These are phyloP conservation scores for Thalpophila matura DNA, from an alignment of 2,888 invertebrate species.

Conservation along the genomic window DNA sequence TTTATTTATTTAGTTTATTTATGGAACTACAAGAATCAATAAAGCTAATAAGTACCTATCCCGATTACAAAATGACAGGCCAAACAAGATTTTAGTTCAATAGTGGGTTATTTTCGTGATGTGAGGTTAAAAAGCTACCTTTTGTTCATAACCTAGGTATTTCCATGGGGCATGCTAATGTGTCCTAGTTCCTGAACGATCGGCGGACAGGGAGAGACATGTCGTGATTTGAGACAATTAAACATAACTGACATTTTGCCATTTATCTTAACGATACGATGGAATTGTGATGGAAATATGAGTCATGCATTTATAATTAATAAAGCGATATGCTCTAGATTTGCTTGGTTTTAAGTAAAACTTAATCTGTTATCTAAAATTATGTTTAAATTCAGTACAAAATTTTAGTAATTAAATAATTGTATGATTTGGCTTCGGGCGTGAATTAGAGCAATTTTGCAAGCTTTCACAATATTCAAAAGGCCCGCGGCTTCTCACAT, in stretches of 20 bases:
- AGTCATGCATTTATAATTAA: slow-evolving; percentile 27
- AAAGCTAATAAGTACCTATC: slow-evolving; percentile 3
- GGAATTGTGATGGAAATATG: slow-evolving; percentile 24
- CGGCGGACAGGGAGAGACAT: slow-evolving; percentile 31
- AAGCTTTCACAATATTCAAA: slow-evolving; percentile 2
- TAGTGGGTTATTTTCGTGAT: slow-evolving; percentile 47
- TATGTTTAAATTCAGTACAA: background rate
- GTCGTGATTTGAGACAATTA: slow-evolving; percentile 64
- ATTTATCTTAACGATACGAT: slow-evolving; percentile 47
- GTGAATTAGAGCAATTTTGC: slow-evolving; percentile 14
- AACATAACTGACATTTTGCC: slow-evolving; percentile 63
- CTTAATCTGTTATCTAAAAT: background rate
- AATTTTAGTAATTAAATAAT: slow-evolving; percentile 23
- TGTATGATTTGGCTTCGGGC: slow-evolving; percentile 29
- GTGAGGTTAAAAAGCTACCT: slow-evolving; percentile 35
- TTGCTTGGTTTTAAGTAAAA: background rate
- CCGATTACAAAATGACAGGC: slow-evolving; percentile 11
- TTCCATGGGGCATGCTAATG: slow-evolving; percentile 47
- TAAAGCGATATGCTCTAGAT: background rate
- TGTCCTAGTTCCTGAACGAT: slow-evolving; percentile 45
- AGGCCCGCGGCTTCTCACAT: background rate
- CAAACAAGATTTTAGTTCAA: slow-evolving; percentile 10
- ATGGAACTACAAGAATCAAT: background rate
- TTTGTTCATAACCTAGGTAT: slow-evolving; percentile 43
- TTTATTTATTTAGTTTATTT: too few species aligned